Conservation (phyloP, 2,113 vertebrate species). For the Passer domesticus region DNA sequence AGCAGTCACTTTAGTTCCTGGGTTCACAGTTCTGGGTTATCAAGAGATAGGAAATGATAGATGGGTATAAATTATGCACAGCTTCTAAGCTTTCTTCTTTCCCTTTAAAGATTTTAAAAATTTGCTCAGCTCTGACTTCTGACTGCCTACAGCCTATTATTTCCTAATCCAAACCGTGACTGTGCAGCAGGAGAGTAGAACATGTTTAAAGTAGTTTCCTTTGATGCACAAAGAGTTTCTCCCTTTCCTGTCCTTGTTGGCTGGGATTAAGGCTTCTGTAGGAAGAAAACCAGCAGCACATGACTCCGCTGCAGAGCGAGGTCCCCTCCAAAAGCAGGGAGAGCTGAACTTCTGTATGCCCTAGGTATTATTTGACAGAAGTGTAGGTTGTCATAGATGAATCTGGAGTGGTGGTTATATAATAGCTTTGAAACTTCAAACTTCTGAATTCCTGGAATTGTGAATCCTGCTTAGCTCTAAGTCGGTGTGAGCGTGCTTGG, state of each 20-base stretch:
- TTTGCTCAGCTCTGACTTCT: slow-evolving; percentile 30
- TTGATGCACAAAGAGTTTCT: neutral
- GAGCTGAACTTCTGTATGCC: neutral
- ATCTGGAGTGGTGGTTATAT: neutral
- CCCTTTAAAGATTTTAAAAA: slow-evolving; percentile 34
- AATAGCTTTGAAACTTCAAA: neutral
- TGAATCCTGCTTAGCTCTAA: neutral
- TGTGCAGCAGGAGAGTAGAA: neutral
- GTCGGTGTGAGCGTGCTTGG: neutral
- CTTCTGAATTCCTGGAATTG: neutral
- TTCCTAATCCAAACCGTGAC: slow-evolving; percentile 44
- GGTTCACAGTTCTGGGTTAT: neutral
- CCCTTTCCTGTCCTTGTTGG: neutral
- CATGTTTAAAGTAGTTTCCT: slow-evolving; percentile 22
- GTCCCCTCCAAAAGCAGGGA: neutral
- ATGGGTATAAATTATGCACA: slow-evolving; percentile 43
- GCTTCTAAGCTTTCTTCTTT: slow-evolving; percentile 30
- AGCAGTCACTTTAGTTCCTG: neutral
- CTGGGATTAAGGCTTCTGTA: neutral
- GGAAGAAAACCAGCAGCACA: neutral
- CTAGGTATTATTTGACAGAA: neutral
- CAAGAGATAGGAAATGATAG: slow-evolving; percentile 17
- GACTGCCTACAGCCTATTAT: slow-evolving; percentile 33
- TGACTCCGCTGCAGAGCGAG: neutral
- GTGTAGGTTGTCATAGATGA: neutral